Evolutionary conservation across 2,888 invertebrate species (phyloP).

Genomic region (Sinopyrophorus schimmeli): DNA sequence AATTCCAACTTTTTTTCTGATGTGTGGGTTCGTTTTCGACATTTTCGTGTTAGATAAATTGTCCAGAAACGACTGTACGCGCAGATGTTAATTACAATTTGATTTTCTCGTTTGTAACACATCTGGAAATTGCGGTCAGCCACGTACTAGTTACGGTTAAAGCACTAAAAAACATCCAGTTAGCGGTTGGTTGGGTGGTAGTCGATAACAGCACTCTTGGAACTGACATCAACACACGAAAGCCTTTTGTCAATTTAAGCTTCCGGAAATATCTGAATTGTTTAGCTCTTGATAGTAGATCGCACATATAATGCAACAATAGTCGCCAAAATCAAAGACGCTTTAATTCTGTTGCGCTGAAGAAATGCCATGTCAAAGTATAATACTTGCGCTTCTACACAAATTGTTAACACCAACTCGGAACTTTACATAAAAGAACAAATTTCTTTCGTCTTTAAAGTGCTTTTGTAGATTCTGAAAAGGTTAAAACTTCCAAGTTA

Average conservation of each 20-base stretch:
- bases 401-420: too few species aligned
- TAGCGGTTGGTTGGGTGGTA: slow-evolving; percentile 12
- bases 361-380: too few species aligned
- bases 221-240: slow-evolving; percentile 18
- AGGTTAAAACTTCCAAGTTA: too few species aligned
- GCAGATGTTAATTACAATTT: slow-evolving; percentile 27
- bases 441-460: too few species aligned
- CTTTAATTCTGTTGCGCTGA: slow-evolving; percentile 3
- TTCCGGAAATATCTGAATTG: slow-evolving; percentile 18
- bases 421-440: too few species aligned
- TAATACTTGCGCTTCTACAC: background rate
- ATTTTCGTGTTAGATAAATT: slow-evolving; percentile 1
- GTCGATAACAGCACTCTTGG: slow-evolving; percentile 15
- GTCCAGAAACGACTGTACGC: too few species aligned
- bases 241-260: slow-evolving; percentile 21
- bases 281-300: slow-evolving; percentile 13
- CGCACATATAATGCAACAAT: slow-evolving; percentile 9
- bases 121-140: slow-evolving; percentile 21
- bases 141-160: slow-evolving; percentile 11
- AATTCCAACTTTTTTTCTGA: slow-evolving; percentile 8
- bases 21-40: slow-evolving; percentile 1
- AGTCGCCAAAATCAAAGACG: slow-evolving; percentile 13
- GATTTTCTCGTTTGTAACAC: slow-evolving; percentile 22
- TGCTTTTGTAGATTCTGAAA: too few species aligned
- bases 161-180: slow-evolving; percentile 14